Conservation (phyloP, 2,888 invertebrate species). For the Brachycybe producta region DNA sequence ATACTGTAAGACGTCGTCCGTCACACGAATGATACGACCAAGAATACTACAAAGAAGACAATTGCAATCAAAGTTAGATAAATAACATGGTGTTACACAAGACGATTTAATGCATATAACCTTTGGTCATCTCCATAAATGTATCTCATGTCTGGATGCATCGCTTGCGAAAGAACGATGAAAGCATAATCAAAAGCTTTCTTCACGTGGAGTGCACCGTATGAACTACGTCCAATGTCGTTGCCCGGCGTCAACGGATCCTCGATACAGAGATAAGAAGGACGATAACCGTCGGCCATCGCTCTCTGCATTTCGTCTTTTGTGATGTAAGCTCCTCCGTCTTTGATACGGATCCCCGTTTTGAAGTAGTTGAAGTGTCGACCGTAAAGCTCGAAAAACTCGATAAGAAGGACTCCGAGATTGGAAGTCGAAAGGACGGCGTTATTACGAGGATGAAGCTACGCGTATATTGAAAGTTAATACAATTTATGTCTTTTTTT, state of each 20-base stretch:
- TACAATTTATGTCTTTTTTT: neutral
- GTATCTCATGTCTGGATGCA: slow-evolving; percentile 24
- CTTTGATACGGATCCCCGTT: slow-evolving; percentile 83
- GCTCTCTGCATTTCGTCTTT: slow-evolving; percentile 83
- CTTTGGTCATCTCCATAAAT: slow-evolving; percentile 21
- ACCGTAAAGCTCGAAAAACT: slow-evolving; percentile 95
- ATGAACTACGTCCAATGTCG: slow-evolving; percentile 95
- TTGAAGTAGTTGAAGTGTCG: slow-evolving; percentile 90
- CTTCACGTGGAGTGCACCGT: slow-evolving; percentile 78
- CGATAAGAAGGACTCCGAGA: slow-evolving; percentile 84
- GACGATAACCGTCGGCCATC: slow-evolving; percentile 87
- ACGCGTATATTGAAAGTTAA: slow-evolving; percentile 34
- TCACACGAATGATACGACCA: slow-evolving; percentile 81
- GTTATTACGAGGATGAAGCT: slow-evolving; percentile 76
- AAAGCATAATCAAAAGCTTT: slow-evolving; percentile 96
- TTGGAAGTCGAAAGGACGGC: slow-evolving; percentile 49
- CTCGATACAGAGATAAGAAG: slow-evolving; percentile 89
- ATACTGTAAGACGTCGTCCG: slow-evolving; percentile 76
- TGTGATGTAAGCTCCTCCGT: slow-evolving; percentile 83
- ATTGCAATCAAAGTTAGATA: neutral
- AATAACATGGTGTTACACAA: neutral
- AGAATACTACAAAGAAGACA: slow-evolving; percentile 46
- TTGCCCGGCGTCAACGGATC: slow-evolving; percentile 93
- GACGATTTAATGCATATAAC: slow-evolving; percentile 13
- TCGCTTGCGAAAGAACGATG: slow-evolving; percentile 28